Evolutionary conservation across 1,140 invertebrate species (phyloP).

Genomic region (Pseudomyrmex flavicornis): DNA sequence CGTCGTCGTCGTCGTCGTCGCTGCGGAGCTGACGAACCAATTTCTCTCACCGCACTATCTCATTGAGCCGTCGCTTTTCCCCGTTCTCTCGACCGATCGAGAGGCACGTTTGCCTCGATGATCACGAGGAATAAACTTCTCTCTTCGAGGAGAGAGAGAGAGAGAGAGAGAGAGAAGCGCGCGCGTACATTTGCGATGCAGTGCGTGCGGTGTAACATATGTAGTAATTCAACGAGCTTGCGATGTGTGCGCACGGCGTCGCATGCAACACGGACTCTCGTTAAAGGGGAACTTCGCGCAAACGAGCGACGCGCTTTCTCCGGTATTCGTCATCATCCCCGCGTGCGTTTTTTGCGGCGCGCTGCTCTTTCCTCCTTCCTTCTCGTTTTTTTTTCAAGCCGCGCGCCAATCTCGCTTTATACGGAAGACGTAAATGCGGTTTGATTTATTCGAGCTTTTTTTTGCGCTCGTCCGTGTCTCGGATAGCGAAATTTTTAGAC

Average conservation of each 20-base stretch:
- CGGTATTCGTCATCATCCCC: conserved; percentile 28
- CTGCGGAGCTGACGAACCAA: conserved; percentile 44
- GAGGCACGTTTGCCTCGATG: conserved; percentile 43
- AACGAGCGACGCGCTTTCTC: conserved; percentile 60
- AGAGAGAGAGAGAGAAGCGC: no score
- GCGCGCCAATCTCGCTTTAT: conserved; percentile 55
- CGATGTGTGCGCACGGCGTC: conserved; percentile 20
- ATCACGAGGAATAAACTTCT: conserved; percentile 48
- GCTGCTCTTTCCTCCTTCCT: conserved; percentile 33
- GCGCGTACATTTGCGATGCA: conserved; percentile 11
- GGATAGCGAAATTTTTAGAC: conserved; percentile 75
- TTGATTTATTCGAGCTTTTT: conserved; percentile 79
- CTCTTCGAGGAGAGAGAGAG: no score
- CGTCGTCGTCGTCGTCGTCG: neutral
- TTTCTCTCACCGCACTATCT: conserved; percentile 17
- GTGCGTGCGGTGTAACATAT: conserved; percentile 58
- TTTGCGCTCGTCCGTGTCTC: conserved; percentile 44
- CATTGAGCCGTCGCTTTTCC: conserved; percentile 5
- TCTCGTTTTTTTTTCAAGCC: neutral
- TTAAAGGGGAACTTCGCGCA: conserved; percentile 69
- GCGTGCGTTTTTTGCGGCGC: neutral
- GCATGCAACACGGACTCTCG: conserved; percentile 43
- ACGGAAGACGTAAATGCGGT: conserved; percentile 64
- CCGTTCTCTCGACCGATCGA: conserved; percentile 24
- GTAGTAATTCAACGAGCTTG: conserved; percentile 63